These are phyloP conservation scores for Rhingia campestris DNA, from an alignment of 2,888 invertebrate species.

Conservation along the genomic window DNA sequence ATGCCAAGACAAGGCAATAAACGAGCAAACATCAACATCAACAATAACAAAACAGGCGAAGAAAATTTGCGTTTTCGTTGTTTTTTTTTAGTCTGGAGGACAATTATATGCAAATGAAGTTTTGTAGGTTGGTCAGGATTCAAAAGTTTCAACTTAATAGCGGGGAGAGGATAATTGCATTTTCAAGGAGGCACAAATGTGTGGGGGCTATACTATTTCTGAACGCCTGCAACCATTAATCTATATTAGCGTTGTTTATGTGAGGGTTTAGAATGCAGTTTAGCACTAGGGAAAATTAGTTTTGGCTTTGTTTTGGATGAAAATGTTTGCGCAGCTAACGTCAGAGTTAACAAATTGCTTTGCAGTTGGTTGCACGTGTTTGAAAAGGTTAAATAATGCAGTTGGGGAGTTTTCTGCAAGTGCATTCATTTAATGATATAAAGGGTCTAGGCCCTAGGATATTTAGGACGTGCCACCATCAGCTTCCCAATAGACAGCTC, in stretches of 20 bases:
- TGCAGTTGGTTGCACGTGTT: too few relatives aligned
- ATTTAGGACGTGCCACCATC: too few relatives aligned
- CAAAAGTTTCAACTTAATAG: conserved; percentile 18
- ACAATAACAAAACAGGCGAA: neutral
- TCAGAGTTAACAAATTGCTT: too few relatives aligned
- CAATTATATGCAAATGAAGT: conserved; percentile 63
- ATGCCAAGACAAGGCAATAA: neutral
- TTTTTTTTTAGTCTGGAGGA: conserved; percentile 29
- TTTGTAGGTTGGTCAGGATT: conserved; percentile 31
- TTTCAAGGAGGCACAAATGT: neutral
- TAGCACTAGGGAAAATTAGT: neutral
- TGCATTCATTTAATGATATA: too few relatives aligned
- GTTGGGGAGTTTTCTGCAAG: too few relatives aligned
- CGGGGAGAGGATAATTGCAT: neutral
- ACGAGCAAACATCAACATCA: conserved; percentile 11
- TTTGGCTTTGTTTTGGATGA: neutral
- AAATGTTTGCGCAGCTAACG: too few relatives aligned
- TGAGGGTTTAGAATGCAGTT: neutral
- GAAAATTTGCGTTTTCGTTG: conserved; percentile 38
- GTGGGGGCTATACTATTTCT: neutral
- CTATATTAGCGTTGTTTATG: neutral
- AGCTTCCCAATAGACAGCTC: too few relatives aligned
- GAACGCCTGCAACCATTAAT: neutral
- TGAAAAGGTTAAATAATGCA: too few relatives aligned
- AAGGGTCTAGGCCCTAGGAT: too few relatives aligned